A percentile compares a stretch with the other conserved stretches of the same genome.
phyloP scores from a whole-genome alignment of 2,888 invertebrate genomes.

The Drosophila pseudotakahashii region DNA sequence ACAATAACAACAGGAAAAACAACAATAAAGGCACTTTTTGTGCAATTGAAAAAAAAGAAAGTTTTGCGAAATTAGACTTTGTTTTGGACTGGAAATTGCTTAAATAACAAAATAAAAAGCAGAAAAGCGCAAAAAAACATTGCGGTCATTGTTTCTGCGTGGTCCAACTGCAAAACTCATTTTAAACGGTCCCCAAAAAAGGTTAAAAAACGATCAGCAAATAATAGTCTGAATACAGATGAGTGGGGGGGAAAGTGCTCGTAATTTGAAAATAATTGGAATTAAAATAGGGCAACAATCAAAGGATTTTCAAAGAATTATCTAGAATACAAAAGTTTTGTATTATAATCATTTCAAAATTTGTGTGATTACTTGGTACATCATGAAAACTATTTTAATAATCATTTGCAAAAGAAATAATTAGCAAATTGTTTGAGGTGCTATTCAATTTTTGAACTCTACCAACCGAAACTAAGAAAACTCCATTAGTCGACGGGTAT shows the following conservation, averaged over 20 bases:
- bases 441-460: not conserved
- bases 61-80: constrained; percentile 57
- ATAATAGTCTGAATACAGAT: constrained; percentile 22
- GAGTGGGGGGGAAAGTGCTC: constrained; percentile 32
- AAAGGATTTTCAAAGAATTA: not conserved
- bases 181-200: constrained; percentile 27
- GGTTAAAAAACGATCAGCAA: constrained; percentile 20
- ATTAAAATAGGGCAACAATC: constrained; percentile 12
- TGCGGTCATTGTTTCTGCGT: constrained; percentile 53
- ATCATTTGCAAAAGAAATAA: not conserved
- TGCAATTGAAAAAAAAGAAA: constrained; percentile 70
- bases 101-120: constrained; percentile 31
- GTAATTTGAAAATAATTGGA: constrained; percentile 36
- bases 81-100: constrained; percentile 44
- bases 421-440: not conserved
- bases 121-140: constrained; percentile 43
- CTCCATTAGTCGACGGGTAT: constrained; percentile 32
- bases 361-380: not conserved
- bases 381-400: not conserved
- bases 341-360: too few relatives aligned
- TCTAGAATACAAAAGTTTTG: not conserved
- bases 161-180: constrained; percentile 24
- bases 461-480: not conserved
- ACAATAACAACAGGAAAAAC: constrained; percentile 21
- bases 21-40: constrained; percentile 38